Evolutionary conservation across 2,113 vertebrate genomes (phyloP).

Genomic region (Hypocryptadius cinnamomeus): DNA sequence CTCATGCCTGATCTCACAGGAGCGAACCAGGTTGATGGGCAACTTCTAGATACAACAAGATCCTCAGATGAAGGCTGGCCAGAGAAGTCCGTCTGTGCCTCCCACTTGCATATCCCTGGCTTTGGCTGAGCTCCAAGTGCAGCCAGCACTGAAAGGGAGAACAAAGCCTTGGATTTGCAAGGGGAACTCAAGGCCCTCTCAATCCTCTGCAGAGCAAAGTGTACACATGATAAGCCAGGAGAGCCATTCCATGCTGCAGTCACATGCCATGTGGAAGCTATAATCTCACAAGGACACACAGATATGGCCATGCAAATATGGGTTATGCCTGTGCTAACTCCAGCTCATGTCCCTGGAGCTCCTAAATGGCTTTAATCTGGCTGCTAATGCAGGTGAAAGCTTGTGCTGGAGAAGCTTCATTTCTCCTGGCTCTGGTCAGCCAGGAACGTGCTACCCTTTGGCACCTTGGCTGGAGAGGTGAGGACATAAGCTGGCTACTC

Average conservation of each 20-base stretch:
- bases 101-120: background rate
- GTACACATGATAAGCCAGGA: background rate
- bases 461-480: background rate
- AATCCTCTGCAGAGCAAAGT: background rate
- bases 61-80: background rate
- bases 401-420: background rate
- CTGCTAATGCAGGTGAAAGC: background rate
- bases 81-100: background rate
- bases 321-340: background rate
- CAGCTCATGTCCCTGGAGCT: background rate
- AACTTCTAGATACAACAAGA: background rate
- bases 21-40: background rate
- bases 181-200: background rate
- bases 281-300: conserved; percentile 38
- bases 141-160: background rate
- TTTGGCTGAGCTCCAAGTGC: background rate
- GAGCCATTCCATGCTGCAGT: background rate
- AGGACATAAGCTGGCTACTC: background rate
- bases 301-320: conserved; percentile 13
- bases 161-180: background rate
- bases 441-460: background rate
- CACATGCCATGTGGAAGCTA: background rate
- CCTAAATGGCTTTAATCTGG: background rate
- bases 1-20: background rate
- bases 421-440: background rate